These are phyloP conservation scores for Camponotus vicinus DNA, from an alignment of 1,140 invertebrate genomes.

Conservation along the genomic window DNA sequence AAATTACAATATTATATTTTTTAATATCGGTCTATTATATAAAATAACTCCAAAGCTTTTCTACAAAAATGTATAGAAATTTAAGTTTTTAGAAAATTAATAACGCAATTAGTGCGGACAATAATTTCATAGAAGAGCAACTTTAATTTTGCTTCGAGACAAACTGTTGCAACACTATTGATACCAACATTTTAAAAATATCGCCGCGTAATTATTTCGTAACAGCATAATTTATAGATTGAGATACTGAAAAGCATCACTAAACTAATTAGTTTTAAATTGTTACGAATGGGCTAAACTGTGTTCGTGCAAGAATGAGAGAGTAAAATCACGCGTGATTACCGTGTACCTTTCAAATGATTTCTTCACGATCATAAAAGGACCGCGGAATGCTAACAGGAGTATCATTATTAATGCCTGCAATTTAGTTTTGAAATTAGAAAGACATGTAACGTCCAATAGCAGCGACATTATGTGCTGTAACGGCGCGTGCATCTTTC, in stretches of 20 bases:
- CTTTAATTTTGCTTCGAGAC: neutral
- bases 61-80: neutral
- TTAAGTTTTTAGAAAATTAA: neutral
- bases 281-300: neutral
- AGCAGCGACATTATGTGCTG: neutral
- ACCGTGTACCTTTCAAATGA: neutral
- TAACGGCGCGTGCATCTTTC: constrained; percentile 8
- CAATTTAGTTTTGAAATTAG: constrained; percentile 31
- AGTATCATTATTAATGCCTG: constrained; percentile 12
- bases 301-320: neutral
- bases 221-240: neutral
- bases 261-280: neutral
- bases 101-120: neutral
- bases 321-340: neutral
- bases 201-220: neutral
- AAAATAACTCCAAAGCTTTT: neutral
- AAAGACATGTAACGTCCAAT: constrained; percentile 8
- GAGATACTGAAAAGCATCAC: neutral
- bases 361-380: constrained; percentile 5
- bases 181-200: neutral
- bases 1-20: neutral
- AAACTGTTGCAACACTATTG: neutral
- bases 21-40: neutral
- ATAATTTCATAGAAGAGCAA: neutral
- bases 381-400: neutral